These are phyloP conservation scores for Brachypteracias leptosomus DNA, from an alignment of 2,113 vertebrate species.

Conservation along the genomic window DNA sequence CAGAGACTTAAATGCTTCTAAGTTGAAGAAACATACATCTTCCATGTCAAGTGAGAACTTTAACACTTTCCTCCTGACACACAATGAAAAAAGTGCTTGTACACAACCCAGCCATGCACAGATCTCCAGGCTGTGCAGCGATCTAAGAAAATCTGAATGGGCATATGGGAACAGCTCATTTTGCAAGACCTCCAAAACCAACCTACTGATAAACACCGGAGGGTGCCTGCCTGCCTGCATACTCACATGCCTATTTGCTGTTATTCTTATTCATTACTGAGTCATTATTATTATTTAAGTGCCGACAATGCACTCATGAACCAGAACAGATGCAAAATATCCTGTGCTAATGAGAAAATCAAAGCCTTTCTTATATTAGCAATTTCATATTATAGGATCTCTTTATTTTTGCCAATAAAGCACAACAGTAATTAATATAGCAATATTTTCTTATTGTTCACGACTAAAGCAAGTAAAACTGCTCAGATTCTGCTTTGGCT, in stretches of 20 bases:
- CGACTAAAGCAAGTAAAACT: conserved; percentile 46
- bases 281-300: conserved; percentile 72
- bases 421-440: conserved; percentile 67
- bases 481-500: conserved; percentile 41
- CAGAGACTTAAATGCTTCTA: not conserved
- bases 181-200: conserved; percentile 48
- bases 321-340: conserved; percentile 72
- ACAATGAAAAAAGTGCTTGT: not conserved
- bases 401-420: conserved; percentile 68
- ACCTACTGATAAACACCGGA: conserved; percentile 57
- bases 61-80: not conserved
- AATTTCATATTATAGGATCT: conserved; percentile 65
- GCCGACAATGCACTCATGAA: conserved; percentile 55
- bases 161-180: conserved; percentile 19
- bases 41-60: conserved; percentile 8
- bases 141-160: conserved; percentile 37
- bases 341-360: conserved; percentile 70
- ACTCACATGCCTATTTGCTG: conserved; percentile 51
- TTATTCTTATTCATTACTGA: conserved; percentile 69
- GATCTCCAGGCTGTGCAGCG: not conserved
- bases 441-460: conserved; percentile 65
- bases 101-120: conserved; percentile 12
- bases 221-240: conserved; percentile 51
- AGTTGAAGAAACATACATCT: not conserved
- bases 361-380: conserved; percentile 64